phyloP scores from a whole-genome alignment of 1,140 invertebrate species.

The Ips typographus region DNA sequence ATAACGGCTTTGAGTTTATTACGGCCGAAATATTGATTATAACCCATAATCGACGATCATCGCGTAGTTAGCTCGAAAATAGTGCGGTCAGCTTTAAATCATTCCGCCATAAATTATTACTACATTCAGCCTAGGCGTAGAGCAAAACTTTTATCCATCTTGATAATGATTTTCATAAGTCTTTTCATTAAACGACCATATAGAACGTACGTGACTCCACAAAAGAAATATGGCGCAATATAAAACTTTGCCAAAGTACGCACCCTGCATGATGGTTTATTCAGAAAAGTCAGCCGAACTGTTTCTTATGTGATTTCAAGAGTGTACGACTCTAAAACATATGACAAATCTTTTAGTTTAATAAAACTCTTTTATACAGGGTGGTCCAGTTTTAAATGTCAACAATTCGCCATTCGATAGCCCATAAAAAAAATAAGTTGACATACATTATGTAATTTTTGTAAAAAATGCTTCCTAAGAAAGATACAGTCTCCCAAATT shows the following conservation, averaged over 20 bases:
- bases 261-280: slow-evolving; percentile 21
- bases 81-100: too few relatives aligned
- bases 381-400: too few relatives aligned
- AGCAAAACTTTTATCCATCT: slow-evolving; percentile 20
- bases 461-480: too few relatives aligned
- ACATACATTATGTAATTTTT: too few relatives aligned
- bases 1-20: not conserved
- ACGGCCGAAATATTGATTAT: slow-evolving; percentile 1
- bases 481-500: too few relatives aligned
- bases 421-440: too few relatives aligned
- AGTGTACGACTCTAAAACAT: not conserved
- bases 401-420: too few relatives aligned
- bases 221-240: slow-evolving; percentile 29
- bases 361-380: too few relatives aligned
- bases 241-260: slow-evolving; percentile 25
- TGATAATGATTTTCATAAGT: slow-evolving; percentile 31
- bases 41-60: not conserved
- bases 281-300: slow-evolving; percentile 21
- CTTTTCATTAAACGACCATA: slow-evolving; percentile 26
- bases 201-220: slow-evolving; percentile 25
- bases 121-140: slow-evolving; percentile 4
- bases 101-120: not conserved
- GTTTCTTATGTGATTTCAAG: slow-evolving; percentile 7
- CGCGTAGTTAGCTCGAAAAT: too few relatives aligned
- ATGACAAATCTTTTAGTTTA: too few relatives aligned